Percentiles rank a stretch among this genome's conserved stretches.
Conservation (phyloP, 2,888 invertebrate genomes). For the Drosophila falleni region DNA sequence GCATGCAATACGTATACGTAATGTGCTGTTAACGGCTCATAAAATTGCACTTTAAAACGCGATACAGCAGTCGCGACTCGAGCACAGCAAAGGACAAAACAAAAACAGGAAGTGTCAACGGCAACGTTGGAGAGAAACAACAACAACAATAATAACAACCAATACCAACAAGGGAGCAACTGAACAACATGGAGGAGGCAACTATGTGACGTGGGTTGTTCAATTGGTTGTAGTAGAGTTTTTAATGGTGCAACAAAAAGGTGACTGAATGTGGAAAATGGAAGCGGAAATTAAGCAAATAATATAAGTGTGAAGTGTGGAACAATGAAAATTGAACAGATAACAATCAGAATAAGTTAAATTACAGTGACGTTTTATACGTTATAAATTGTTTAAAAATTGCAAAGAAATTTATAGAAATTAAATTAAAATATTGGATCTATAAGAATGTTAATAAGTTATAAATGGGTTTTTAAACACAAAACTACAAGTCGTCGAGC, state of each 20-base stretch:
- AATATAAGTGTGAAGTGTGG: background rate
- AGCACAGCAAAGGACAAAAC: constrained; percentile 47
- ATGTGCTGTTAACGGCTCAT: constrained; percentile 73
- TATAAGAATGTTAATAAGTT: too few species aligned
- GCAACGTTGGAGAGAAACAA: constrained; percentile 40
- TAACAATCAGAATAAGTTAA: background rate
- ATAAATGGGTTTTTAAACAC: too few species aligned
- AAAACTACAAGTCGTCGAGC: too few species aligned
- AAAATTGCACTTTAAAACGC: constrained; percentile 73
- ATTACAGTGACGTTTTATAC: background rate
- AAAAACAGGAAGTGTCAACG: constrained; percentile 74
- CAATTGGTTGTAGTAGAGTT: background rate
- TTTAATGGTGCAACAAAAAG: background rate
- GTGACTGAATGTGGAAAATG: background rate
- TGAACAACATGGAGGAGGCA: constrained; percentile 19
- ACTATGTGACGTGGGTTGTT: constrained; percentile 29
- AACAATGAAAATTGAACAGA: background rate
- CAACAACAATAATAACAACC: constrained; percentile 38
- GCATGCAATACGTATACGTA: constrained; percentile 58
- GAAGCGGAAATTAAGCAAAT: constrained; percentile 1
- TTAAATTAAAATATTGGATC: background rate
- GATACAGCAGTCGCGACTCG: constrained; percentile 49
- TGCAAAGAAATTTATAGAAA: background rate
- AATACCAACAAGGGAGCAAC: constrained; percentile 28
- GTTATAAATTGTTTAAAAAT: background rate